Percentiles rank a stretch among this genome's conserved stretches.
phyloP scores from a whole-genome alignment of 2,113 vertebrate genomes.

The Calypte anna region DNA sequence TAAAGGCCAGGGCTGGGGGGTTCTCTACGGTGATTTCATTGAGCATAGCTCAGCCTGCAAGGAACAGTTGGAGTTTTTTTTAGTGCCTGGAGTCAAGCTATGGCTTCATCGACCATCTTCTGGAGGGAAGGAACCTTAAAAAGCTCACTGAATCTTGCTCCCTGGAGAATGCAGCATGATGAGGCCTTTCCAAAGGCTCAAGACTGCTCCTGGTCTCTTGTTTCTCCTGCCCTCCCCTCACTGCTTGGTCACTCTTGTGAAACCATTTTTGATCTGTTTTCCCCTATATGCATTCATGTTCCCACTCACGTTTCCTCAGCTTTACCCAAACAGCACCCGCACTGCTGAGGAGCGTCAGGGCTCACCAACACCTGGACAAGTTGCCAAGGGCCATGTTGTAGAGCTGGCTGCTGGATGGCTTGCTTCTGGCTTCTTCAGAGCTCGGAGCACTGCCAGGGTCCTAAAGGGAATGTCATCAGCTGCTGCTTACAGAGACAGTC shows the following conservation, averaged over 20 bases:
- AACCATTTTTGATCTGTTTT: not conserved
- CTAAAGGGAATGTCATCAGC: not conserved
- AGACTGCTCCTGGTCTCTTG: not conserved
- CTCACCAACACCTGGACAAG: not conserved
- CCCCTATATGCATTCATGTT: not conserved
- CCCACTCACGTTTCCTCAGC: not conserved
- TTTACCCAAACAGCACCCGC: not conserved
- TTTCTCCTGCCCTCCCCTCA: not conserved
- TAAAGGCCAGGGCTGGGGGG: not conserved
- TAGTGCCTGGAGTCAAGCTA: not conserved
- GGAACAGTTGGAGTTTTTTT: not conserved
- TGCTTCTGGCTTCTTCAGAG: not conserved
- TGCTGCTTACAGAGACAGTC: not conserved
- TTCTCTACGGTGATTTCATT: not conserved
- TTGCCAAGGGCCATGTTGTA: not conserved
- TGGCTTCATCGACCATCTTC: not conserved
- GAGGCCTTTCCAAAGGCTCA: not conserved
- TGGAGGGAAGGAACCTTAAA: not conserved
- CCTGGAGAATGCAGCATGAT: not conserved
- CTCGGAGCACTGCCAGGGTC: not conserved
- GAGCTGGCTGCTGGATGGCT: not conserved
- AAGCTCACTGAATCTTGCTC: not conserved
- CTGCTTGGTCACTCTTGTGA: fast-evolving
- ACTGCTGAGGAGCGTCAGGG: not conserved
- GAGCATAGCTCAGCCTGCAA: not conserved